These are phyloP conservation scores for Beaufortia kweichowensis DNA, from an alignment of 2,113 vertebrate genomes.

Conservation along the genomic window DNA sequence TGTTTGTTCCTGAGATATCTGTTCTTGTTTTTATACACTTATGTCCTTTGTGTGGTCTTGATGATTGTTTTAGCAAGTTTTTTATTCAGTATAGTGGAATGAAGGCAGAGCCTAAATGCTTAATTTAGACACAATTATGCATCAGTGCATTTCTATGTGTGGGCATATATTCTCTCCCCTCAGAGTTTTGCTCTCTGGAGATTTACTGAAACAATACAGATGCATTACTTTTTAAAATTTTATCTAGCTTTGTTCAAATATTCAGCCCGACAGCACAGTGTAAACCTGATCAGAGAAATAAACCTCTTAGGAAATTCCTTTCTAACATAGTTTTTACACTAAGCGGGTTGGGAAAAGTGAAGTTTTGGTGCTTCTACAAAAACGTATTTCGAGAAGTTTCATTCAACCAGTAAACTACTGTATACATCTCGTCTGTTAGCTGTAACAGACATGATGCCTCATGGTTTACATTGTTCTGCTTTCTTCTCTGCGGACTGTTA, in stretches of 20 bases:
- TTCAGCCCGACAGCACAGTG: conserved; percentile 9
- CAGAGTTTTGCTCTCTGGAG: too few species aligned
- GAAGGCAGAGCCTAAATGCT: too few species aligned
- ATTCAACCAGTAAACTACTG: background rate
- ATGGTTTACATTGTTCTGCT: background rate
- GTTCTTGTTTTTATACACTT: background rate
- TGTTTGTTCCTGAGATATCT: background rate
- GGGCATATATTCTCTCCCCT: too few species aligned
- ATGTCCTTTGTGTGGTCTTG: background rate
- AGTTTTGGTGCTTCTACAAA: background rate
- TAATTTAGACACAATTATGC: too few species aligned
- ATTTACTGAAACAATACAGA: background rate
- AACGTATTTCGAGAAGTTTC: background rate
- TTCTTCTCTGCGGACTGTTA: conserved; percentile 6
- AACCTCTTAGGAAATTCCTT: conserved; percentile 39
- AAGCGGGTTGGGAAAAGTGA: background rate
- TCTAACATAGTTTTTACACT: background rate
- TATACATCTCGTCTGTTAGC: background rate
- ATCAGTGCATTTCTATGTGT: too few species aligned
- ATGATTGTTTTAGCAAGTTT: background rate
- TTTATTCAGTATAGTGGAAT: too few species aligned
- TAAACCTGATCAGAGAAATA: conserved; percentile 1
- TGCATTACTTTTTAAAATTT: background rate
- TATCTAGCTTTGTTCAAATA: background rate
- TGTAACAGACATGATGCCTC: background rate